Evolutionary conservation across 2,797 vertebrate genomes (phyloP).

Genomic region (Pangasius djambal): DNA sequence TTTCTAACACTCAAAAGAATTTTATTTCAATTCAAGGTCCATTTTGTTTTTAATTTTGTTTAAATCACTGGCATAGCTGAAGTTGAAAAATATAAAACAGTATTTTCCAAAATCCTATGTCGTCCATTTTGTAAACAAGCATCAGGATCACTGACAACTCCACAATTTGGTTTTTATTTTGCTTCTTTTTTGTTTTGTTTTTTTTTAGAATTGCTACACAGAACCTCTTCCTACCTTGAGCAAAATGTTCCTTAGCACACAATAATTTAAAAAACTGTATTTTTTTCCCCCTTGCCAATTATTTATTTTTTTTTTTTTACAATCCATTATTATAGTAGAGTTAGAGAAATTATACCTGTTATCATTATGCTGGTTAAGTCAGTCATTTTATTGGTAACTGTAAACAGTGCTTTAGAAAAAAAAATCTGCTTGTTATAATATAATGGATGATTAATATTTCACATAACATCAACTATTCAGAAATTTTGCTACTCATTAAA

Average conservation of each 20-base stretch:
- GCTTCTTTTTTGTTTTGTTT: background rate
- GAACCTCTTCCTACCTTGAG: background rate
- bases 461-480: background rate
- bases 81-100: background rate
- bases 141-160: background rate
- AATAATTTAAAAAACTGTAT: background rate
- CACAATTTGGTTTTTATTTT: conserved; percentile 10
- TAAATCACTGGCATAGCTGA: background rate
- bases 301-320: background rate
- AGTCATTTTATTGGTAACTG: conserved; percentile 13
- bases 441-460: conserved; percentile 24
- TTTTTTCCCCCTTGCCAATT: background rate
- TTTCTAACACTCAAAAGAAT: background rate
- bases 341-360: conserved; percentile 12
- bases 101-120: conserved; percentile 15
- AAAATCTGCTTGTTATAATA: background rate
- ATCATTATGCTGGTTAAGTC: background rate
- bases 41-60: too few relatives aligned
- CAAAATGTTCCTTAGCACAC: background rate
- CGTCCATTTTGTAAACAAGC: background rate
- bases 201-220: background rate
- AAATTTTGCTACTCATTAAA: conserved; percentile 11
- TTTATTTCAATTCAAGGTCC: background rate
- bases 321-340: conserved; percentile 6
- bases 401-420: conserved; percentile 31